phyloP scores from a whole-genome alignment of 2,113 vertebrate species.

The Oncorhynchus kisutch region DNA sequence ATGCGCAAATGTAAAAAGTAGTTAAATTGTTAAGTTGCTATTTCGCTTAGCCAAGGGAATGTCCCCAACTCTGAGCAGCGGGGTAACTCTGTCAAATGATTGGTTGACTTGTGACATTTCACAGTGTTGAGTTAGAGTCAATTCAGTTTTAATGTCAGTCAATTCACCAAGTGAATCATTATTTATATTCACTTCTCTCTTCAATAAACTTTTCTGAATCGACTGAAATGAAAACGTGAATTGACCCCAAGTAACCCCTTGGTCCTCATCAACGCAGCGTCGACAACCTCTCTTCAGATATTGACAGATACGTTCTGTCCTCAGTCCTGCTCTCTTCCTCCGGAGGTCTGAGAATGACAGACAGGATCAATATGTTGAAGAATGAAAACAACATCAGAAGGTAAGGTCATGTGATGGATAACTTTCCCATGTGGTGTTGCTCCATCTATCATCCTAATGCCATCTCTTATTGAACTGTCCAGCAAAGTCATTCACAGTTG shows the following conservation, averaged over 20 bases:
- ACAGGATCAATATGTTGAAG: conserved; percentile 65
- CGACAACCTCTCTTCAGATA: neutral
- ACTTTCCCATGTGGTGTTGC: conserved; percentile 42
- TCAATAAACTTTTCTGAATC: no score
- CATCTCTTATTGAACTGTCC: neutral
- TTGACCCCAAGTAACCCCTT: no score
- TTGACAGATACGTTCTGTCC: neutral
- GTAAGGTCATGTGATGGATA: conserved; percentile 57
- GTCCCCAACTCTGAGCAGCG: neutral
- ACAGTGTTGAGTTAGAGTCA: neutral
- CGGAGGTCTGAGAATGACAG: conserved; percentile 51
- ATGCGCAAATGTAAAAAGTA: conserved; percentile 6
- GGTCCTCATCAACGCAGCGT: neutral
- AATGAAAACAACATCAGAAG: conserved; percentile 58
- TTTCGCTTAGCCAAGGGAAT: neutral
- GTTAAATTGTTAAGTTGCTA: neutral
- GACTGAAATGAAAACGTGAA: no score
- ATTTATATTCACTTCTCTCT: no score
- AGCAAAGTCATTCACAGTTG: neutral
- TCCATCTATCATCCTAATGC: conserved; percentile 50
- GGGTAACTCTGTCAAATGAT: neutral
- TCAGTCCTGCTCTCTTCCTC: conserved; percentile 29
- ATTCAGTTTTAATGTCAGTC: no score
- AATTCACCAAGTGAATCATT: no score
- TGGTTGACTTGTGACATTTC: neutral